These are phyloP conservation scores for Tenthredo notha DNA, from an alignment of 2,888 invertebrate species.

Conservation along the genomic window DNA sequence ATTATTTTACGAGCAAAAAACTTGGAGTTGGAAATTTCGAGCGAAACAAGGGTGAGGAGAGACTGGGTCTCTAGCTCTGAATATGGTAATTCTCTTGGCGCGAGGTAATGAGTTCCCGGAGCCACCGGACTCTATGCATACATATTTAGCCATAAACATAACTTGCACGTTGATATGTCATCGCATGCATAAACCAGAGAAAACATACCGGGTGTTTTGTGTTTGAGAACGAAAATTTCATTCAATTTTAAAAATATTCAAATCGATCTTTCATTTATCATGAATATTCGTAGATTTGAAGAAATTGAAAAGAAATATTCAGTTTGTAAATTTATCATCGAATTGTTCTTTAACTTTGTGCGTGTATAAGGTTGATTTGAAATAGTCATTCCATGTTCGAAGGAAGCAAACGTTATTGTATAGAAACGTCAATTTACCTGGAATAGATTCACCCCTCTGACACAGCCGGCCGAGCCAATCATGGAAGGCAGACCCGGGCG, in stretches of 20 bases:
- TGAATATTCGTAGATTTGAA: background rate
- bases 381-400: background rate
- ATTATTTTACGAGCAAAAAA: background rate
- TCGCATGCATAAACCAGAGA: constrained; percentile 24
- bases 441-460: constrained; percentile 27
- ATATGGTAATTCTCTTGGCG: constrained; percentile 76
- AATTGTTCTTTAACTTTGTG: background rate
- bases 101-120: constrained; percentile 76
- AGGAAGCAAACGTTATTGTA: constrained; percentile 5
- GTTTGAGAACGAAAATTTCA: background rate
- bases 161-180: constrained; percentile 61
- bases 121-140: constrained; percentile 75
- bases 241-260: background rate
- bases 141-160: constrained; percentile 76
- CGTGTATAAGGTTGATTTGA: background rate
- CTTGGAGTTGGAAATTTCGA: background rate
- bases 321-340: background rate
- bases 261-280: background rate
- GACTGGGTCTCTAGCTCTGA: constrained; percentile 74
- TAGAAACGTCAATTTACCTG: constrained; percentile 32
- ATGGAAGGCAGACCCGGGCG: constrained; percentile 25
- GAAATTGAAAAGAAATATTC: background rate
- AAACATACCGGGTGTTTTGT: constrained; percentile 8
- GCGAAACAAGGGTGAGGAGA: background rate
- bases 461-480: constrained; percentile 11